Base-by-base conservation (phyloP, 1,140 invertebrate species). In the Lysiphlebus fabarum region DNA sequence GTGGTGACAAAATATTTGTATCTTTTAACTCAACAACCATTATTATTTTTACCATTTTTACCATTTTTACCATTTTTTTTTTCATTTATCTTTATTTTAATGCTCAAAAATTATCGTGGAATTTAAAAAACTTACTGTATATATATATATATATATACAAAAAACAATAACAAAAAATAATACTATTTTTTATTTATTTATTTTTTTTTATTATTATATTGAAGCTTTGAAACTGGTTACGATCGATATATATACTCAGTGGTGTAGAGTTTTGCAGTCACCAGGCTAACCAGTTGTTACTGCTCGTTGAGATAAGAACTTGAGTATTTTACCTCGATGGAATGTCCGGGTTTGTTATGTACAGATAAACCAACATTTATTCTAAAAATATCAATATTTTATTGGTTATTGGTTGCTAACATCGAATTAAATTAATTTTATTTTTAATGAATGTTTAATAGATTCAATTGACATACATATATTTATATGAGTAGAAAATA, bases 1-100 rank as follows among this genome's bases (percentile, higher is more conserved):
- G 57, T 36, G 58, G 65, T 65, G 64, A 66, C 61, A 63, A 63
- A 62, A 42, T 11, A 40, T 59, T 63, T 58, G 48, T 12, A 8
- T 36, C 38, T 36, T 5, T 51, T 36, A 37, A 36, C 34, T 1
- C 6, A 2, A 7, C 34, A 6, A 12, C 36, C 49, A 51, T 11
- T 1, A n/a, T n/a, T 11, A n/a, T 9, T 6, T 33, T 51, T 38
- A 51, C n/a, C 8, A n/a, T 36, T n/a, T n/a, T n/a, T n/a, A n/a
- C n/a, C n/a, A n/a, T n/a, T n/a, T n/a, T n/a, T n/a, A n/a, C 38
- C 38, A 33, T n/a, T 51, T 51, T 51, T 51, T 37, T 38, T 36
- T 51, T 12, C 49, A 36, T 51, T 8, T 36, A 51, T 51, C 34
- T 36, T n/a, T 36, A 34, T 33, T 11, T 40, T 40, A 37, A 11